A percentile compares a stretch with the other conserved stretches of the same genome.
Evolutionary conservation across 92 coral and sea anemone species (phyloP).

Genomic region (Umimayanthus chanpuru): DNA sequence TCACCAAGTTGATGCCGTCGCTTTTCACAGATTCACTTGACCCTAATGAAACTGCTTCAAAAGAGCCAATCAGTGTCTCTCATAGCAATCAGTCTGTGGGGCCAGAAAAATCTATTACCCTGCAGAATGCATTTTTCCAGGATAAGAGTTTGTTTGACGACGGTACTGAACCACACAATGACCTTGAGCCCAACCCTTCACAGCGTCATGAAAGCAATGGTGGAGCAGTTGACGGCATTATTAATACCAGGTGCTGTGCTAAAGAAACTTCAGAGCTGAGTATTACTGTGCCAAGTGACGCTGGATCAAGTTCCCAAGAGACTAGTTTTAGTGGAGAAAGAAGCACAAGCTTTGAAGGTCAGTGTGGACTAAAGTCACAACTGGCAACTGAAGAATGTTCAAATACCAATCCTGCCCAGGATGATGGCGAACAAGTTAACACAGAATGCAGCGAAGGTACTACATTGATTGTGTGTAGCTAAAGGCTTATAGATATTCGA

Average conservation of each 20-base stretch:
- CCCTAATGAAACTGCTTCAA: neutral
- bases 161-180: conserved; percentile 31
- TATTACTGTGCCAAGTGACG: neutral
- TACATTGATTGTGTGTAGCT: neutral
- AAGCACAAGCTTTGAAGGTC: neutral
- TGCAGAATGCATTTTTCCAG: conserved; percentile 5
- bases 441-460: neutral
- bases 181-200: neutral
- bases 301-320: neutral
- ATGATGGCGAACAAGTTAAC: neutral
- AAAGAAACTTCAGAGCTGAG: neutral
- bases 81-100: neutral
- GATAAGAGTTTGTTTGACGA: conserved; percentile 82
- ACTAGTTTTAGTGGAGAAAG: neutral
- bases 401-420: neutral
- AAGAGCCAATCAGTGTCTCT: neutral
- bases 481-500: neutral
- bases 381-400: neutral
- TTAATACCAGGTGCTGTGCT: neutral
- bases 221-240: neutral
- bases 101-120: neutral
- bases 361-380: neutral
- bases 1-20: conserved; percentile 59
- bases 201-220: neutral
- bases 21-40: conserved; percentile 45